Evolutionary conservation across 2,888 invertebrate genomes (phyloP).

Genomic region (Mythimna impura): DNA sequence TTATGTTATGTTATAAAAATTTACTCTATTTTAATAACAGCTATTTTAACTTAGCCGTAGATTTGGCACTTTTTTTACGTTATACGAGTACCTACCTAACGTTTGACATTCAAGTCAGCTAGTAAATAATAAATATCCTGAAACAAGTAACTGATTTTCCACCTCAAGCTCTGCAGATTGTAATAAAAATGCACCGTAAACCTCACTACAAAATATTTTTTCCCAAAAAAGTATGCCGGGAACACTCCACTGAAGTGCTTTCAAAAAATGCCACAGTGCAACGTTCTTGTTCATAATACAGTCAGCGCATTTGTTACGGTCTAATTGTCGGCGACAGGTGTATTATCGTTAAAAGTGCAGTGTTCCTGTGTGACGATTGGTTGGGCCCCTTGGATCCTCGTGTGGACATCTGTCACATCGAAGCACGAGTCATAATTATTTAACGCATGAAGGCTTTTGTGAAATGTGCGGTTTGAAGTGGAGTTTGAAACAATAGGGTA

Average conservation of each 20-base stretch:
- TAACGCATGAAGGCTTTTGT: slow-evolving; percentile 18
- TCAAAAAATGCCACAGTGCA: background rate
- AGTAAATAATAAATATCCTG: background rate
- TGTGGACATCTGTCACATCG: slow-evolving; percentile 33
- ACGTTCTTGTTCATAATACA: background rate
- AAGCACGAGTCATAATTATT: slow-evolving; percentile 23
- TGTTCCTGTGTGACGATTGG: slow-evolving; percentile 35
- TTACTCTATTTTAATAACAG: too few species aligned
- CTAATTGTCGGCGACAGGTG: slow-evolving; percentile 13
- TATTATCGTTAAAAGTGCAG: slow-evolving; percentile 42
- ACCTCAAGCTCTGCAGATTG: background rate
- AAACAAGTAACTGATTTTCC: background rate
- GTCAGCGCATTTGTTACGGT: slow-evolving; percentile 17
- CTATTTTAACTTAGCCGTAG: too few species aligned
- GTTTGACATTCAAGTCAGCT: too few species aligned
- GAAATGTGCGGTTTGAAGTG: background rate
- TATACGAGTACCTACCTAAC: too few species aligned
- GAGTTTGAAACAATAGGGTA: slow-evolving; percentile 23
- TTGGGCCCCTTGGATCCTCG: slow-evolving; percentile 26
- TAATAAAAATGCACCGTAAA: background rate
- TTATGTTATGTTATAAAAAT: too few species aligned
- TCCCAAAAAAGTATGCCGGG: background rate
- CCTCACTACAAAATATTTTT: background rate
- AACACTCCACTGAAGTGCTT: slow-evolving; percentile 8
- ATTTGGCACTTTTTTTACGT: too few species aligned